Percentiles rank a stretch among this genome's conserved stretches.
Evolutionary conservation across 2,888 invertebrate genomes (phyloP).

Genomic region (Disparrhopalites patrizii): DNA sequence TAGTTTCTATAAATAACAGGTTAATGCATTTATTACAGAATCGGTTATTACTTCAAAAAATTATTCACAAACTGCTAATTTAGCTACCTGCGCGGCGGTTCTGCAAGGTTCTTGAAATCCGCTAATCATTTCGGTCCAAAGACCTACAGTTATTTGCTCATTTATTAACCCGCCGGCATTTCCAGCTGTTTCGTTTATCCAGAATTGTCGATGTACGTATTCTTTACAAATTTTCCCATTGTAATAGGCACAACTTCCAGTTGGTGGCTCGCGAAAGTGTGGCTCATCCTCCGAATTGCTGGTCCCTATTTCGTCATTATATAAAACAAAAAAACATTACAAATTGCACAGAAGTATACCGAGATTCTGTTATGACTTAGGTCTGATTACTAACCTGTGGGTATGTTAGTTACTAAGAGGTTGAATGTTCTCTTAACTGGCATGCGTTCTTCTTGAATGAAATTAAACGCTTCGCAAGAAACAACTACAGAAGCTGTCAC

Average conservation of each 20-base stretch:
- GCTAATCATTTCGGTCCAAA: constrained; percentile 82
- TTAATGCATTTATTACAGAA: too few species aligned
- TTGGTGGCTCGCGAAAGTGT: constrained; percentile 48
- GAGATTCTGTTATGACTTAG: background rate
- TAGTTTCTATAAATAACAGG: constrained; percentile 60
- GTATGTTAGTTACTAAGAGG: constrained; percentile 45
- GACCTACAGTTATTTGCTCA: constrained; percentile 74
- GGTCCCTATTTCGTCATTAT: constrained; percentile 17
- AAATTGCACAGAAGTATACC: background rate
- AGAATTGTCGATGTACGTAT: constrained; percentile 61
- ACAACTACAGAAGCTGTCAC: constrained; percentile 45
- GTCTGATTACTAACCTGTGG: constrained; percentile 32
- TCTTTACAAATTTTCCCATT: constrained; percentile 71
- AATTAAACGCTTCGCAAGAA: constrained; percentile 44
- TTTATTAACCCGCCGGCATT: constrained; percentile 70
- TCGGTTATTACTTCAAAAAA: background rate
- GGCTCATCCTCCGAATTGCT: constrained; percentile 41
- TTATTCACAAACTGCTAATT: background rate
- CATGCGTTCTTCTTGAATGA: constrained; percentile 29
- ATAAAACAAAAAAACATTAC: background rate
- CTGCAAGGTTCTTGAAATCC: constrained; percentile 77
- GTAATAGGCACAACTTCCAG: constrained; percentile 79
- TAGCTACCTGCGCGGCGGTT: constrained; percentile 71
- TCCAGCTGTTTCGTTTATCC: constrained; percentile 67
- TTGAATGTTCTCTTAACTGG: constrained; percentile 39